Conservation (phyloP, 2,797 vertebrate genomes). For the Falco novaeseelandiae region DNA sequence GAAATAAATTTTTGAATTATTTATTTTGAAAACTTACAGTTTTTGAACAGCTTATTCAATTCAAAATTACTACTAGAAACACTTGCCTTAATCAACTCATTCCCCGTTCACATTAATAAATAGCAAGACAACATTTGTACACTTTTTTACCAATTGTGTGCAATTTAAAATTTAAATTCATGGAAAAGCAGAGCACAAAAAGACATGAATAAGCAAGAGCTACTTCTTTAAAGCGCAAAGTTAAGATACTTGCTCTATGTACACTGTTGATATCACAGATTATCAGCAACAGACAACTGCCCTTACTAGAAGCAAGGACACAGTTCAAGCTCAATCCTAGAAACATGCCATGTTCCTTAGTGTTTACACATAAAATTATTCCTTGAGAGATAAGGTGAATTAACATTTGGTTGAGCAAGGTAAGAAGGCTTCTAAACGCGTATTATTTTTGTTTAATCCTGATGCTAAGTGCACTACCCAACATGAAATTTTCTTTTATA, state of each 20-base stretch:
- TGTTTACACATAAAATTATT: background rate
- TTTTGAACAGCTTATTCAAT: background rate
- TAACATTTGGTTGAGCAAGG: background rate
- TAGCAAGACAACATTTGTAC: background rate
- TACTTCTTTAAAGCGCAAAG: background rate
- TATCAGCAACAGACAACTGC: background rate
- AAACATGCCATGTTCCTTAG: background rate
- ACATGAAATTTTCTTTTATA: background rate
- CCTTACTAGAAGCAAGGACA: background rate
- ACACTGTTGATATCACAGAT: background rate
- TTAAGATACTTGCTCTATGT: background rate
- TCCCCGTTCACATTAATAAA: background rate
- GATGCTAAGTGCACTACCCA: background rate
- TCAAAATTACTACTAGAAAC: background rate
- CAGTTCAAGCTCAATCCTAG: background rate
- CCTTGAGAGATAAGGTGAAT: background rate
- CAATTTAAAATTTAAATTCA: background rate
- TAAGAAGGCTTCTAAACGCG: background rate
- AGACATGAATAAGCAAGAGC: background rate
- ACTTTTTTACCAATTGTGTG: background rate
- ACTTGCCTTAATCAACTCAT: background rate
- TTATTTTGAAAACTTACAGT: too few species aligned
- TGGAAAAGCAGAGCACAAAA: background rate
- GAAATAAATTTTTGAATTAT: background rate
- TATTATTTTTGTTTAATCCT: background rate